Percentiles rank a stretch among this genome's conserved stretches.
These are phyloP conservation scores for Caenorhabditis panamensis DNA, from an alignment of 2,888 invertebrate genomes.

Conservation along the genomic window DNA sequence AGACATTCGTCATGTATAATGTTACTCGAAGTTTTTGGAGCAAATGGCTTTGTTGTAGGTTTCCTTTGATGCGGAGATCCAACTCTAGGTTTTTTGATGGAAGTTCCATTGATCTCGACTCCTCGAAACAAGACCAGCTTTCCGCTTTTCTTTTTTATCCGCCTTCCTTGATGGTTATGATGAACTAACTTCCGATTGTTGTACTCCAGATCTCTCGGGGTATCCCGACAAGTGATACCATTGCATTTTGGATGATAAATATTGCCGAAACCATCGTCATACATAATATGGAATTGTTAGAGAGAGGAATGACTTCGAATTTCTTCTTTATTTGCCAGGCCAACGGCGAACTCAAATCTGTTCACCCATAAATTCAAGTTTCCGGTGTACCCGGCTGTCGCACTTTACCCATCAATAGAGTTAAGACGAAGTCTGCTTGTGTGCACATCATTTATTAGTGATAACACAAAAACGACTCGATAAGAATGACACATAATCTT, in stretches of 20 bases:
- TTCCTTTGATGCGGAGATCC: conserved; percentile 18
- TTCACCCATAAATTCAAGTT: conserved; percentile 1
- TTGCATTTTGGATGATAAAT: conserved; percentile 50
- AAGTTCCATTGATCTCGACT: conserved; percentile 49
- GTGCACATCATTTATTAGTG: conserved; percentile 43
- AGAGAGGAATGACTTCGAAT: no score
- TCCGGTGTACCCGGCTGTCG: background rate
- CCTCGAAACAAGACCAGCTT: conserved; percentile 35
- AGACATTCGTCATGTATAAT: conserved; percentile 48
- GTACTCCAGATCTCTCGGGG: conserved; percentile 57
- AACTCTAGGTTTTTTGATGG: conserved; percentile 34
- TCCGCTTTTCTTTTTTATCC: conserved; percentile 53
- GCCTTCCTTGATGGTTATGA: conserved; percentile 63
- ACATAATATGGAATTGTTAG: conserved; percentile 39
- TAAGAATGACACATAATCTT: conserved; percentile 53
- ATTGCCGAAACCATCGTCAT: conserved; percentile 61
- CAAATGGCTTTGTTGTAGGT: background rate
- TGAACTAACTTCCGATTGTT: conserved; percentile 56
- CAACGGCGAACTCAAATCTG: no score
- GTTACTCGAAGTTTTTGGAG: background rate
- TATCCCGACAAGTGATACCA: conserved; percentile 57
- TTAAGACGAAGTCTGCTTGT: conserved; percentile 12
- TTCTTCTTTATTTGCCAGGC: no score
- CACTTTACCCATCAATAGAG: background rate
- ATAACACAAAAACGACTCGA: conserved; percentile 23